Evolutionary conservation across 2,888 invertebrate species (phyloP).

Genomic region (Agrochola lychnidis): DNA sequence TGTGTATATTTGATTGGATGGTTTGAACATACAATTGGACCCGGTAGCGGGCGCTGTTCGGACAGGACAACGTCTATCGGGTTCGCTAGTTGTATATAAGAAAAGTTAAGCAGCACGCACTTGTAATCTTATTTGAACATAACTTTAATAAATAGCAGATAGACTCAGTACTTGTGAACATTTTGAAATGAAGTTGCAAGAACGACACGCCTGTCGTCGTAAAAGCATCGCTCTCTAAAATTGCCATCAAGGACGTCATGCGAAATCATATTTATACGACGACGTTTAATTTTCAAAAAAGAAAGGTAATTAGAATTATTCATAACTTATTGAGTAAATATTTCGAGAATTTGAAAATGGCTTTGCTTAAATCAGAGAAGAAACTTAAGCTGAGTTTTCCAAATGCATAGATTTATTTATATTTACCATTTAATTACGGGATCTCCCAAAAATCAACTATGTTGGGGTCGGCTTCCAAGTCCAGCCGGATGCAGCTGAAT

Average conservation of each 20-base stretch:
- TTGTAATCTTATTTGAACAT: background rate
- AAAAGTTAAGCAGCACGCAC: slow-evolving; percentile 11
- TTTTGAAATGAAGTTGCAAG: slow-evolving; percentile 10
- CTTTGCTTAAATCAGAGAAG: background rate
- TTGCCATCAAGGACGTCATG: background rate
- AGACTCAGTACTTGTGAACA: slow-evolving; percentile 3
- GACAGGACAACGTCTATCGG: no score
- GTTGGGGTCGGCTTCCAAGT: background rate
- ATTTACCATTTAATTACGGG: background rate
- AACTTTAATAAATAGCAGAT: slow-evolving; percentile 7
- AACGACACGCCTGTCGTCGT: background rate
- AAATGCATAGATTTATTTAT: background rate
- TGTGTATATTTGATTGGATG: no score
- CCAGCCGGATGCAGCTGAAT: background rate
- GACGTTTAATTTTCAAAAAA: background rate
- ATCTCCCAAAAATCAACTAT: background rate
- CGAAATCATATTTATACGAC: background rate
- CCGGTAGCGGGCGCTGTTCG: no score
- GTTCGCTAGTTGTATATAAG: background rate
- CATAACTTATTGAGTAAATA: background rate
- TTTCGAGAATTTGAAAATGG: background rate
- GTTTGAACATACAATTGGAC: no score
- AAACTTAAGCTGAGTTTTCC: background rate
- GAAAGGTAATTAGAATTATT: background rate
- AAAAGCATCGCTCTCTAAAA: background rate